These are phyloP conservation scores for Drosophila monieri DNA, from an alignment of 2,888 invertebrate genomes.

Conservation along the genomic window DNA sequence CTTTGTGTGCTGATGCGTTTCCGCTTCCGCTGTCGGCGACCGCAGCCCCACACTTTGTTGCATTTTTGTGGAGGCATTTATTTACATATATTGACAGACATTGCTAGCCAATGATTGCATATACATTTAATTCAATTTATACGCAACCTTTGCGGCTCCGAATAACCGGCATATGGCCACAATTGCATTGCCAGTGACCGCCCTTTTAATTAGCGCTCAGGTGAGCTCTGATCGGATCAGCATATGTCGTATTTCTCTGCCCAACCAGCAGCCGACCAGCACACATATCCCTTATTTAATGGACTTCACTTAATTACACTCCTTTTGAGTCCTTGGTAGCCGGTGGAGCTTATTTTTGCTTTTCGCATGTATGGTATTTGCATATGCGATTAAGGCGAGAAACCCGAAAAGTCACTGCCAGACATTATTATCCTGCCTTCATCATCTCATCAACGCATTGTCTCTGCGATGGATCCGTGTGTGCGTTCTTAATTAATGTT, in stretches of 20 bases:
- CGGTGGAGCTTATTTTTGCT: neutral
- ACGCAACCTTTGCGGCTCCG: conserved; percentile 26
- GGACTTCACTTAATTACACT: conserved; percentile 42
- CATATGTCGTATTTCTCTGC: neutral
- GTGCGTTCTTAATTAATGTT: conserved; percentile 52
- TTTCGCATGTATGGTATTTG: conserved; percentile 35
- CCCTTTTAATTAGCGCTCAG: conserved; percentile 37
- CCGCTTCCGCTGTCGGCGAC: conserved; percentile 60
- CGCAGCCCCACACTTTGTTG: conserved; percentile 35
- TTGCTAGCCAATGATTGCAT: conserved; percentile 52
- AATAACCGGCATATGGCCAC: conserved; percentile 34
- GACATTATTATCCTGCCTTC: conserved; percentile 27
- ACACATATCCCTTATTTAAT: conserved; percentile 33
- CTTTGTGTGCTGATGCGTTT: conserved; percentile 55
- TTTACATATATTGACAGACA: conserved; percentile 31
- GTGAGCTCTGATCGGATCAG: conserved; percentile 21
- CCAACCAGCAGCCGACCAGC: neutral
- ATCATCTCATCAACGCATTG: conserved; percentile 16
- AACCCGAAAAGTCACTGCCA: conserved; percentile 12
- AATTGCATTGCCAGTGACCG: conserved; percentile 36
- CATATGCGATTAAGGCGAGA: conserved; percentile 36
- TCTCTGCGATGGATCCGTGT: conserved; percentile 11
- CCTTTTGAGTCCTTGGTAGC: conserved; percentile 6
- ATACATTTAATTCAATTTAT: conserved; percentile 68
- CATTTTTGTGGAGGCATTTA: conserved; percentile 2